These are phyloP conservation scores for Caenorhabditis elegans DNA, from an alignment of 1,140 invertebrate genomes.

Conservation along the genomic window DNA sequence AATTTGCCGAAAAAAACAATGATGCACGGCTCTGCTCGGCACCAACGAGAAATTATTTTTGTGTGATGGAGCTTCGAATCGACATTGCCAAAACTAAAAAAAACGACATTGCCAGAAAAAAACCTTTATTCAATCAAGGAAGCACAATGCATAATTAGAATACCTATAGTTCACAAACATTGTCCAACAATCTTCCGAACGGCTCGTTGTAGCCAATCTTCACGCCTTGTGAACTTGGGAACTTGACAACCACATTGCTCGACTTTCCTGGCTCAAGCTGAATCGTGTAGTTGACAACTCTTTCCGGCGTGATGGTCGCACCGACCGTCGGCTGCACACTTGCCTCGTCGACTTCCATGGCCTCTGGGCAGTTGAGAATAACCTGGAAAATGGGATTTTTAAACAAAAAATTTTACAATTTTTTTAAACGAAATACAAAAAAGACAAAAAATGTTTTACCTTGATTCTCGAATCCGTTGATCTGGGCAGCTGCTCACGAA, in stretches of 20 bases:
- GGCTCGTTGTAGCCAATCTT: neutral
- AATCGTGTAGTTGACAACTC: constrained; percentile 31
- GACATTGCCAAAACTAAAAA: too few species aligned
- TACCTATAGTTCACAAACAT: too few species aligned
- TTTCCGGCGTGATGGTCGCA: constrained; percentile 20
- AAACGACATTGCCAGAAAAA: too few species aligned
- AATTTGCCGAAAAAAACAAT: too few species aligned
- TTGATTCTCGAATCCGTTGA: constrained; percentile 48
- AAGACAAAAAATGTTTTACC: too few species aligned
- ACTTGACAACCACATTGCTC: neutral
- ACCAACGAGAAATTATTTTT: too few species aligned
- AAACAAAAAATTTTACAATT: neutral
- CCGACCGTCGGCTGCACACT: constrained; percentile 27
- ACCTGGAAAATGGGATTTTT: neutral
- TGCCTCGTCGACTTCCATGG: neutral
- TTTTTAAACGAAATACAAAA: too few species aligned
- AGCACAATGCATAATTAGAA: too few species aligned
- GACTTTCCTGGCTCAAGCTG: constrained; percentile 31
- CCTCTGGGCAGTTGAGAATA: neutral
- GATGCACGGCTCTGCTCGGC: too few species aligned
- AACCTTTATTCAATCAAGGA: too few species aligned
- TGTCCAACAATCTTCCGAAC: too few species aligned
- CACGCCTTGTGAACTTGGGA: neutral
- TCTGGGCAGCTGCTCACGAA: constrained; percentile 64
- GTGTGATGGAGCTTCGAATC: too few species aligned